Percentiles rank a stretch among this genome's conserved stretches.
phyloP scores from a whole-genome alignment of 2,113 vertebrate species.

The Xenopus tropicalis region UCB_Xtro_10.0 CM004448.2:62508001-62508500 shows the following conservation, averaged over 20 bases:
- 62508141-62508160: slow-evolving; percentile 59
- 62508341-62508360: slow-evolving; percentile 46
- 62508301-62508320: slow-evolving; percentile 46
- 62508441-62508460: slow-evolving; percentile 42
- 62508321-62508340: slow-evolving; percentile 61
- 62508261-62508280: slow-evolving; percentile 53
- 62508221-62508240: slow-evolving; percentile 59
- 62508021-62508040: slow-evolving; percentile 15
- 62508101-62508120: slow-evolving; percentile 3
- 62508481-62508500: slow-evolving; percentile 32
- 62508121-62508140: slow-evolving; percentile 25
- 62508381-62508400: slow-evolving; percentile 11
- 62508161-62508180: slow-evolving; percentile 60
- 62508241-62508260: slow-evolving; percentile 68
- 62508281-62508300: slow-evolving; percentile 58
- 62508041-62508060: slow-evolving; percentile 36
- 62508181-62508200: slow-evolving; percentile 53
- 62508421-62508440: slow-evolving; percentile 33
- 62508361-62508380: slow-evolving; percentile 47
- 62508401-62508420: neutral
- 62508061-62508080: slow-evolving; percentile 26
- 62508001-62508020: slow-evolving; percentile 50
- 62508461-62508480: slow-evolving; percentile 23
- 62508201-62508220: slow-evolving; percentile 66
- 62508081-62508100: slow-evolving; percentile 4